Percentiles rank a stretch among this genome's conserved stretches.
Evolutionary conservation across 2,113 vertebrate genomes (phyloP).

Genomic region (Thunnus thynnus): DNA sequence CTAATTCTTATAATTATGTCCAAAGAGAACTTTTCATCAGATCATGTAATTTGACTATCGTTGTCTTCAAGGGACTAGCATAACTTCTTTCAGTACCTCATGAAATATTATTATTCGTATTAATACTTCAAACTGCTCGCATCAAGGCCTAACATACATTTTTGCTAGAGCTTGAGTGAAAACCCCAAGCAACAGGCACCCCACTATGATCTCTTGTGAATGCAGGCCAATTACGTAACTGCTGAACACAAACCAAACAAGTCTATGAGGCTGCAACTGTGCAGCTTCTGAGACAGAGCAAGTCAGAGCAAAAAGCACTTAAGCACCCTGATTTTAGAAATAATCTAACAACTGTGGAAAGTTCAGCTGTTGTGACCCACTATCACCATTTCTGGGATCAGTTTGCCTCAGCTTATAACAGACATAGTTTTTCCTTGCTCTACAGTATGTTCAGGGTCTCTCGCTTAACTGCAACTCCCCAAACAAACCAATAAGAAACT

Average conservation of each 20-base stretch:
- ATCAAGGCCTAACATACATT: conserved; percentile 19
- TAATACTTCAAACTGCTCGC: background rate
- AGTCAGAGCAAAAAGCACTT: conserved; percentile 11
- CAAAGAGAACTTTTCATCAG: background rate
- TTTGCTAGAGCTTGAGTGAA: conserved; percentile 29
- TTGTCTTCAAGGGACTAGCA: background rate
- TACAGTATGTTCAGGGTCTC: background rate
- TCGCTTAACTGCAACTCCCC: conserved; percentile 1
- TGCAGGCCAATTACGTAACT: conserved; percentile 54
- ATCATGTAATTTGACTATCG: background rate
- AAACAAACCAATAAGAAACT: conserved; percentile 19
- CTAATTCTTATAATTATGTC: conserved; percentile 3
- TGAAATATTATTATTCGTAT: conserved; percentile 1
- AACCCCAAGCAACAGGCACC: conserved; percentile 51
- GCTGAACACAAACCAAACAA: conserved; percentile 33
- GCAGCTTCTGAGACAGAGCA: conserved; percentile 35
- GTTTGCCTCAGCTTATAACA: conserved; percentile 7
- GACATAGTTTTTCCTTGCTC: background rate
- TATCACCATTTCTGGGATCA: background rate
- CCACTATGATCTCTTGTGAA: conserved; percentile 59
- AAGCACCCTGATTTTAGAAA: conserved; percentile 25
- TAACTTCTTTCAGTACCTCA: background rate
- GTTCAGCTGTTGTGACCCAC: conserved; percentile 13
- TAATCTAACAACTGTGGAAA: conserved; percentile 14
- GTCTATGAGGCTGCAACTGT: conserved; percentile 36